Evolutionary conservation across 92 coral and sea anemone species (phyloP), one percentile per base, ranked within the genome.

Genomic region (Epizoanthus fatuus): DNA sequence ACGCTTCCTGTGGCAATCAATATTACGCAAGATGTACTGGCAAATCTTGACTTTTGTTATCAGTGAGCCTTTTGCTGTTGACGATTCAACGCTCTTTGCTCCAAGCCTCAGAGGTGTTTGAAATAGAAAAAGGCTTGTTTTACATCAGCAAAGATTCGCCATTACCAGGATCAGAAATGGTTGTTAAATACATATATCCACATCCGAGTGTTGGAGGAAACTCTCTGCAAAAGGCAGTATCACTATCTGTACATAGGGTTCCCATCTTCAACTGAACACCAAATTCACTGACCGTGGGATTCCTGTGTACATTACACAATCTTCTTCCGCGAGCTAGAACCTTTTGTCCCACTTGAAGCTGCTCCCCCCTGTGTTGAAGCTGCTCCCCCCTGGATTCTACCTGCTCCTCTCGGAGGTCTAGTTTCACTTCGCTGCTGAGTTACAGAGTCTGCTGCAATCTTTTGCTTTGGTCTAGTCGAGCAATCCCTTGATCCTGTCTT

Each of bases 271-370:
- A 64, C n/a, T 15, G 7, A 9, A 64, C 16, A 64, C 5, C 4
- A 9, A 13, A 32, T 25, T 6, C 42, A 14, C 8, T 15, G 72
- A 66, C 14, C n/a, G n/a, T 15, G 40, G n/a, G 3, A 66, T 14
- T 8, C 44, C 22, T 4, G 71, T 32, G 47, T 37, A 38, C 11
- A 5, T 32, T 77, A 77, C 57, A 60, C 82, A 39, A 77, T 77
- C 57, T 77, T 77, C 71, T 77, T 77, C 42, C 70, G 82, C 42
- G 82, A 77, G n/a, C 57, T 13, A 42, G 82, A 60, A 19, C 82
- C 5, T 45, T 77, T 77, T 2, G 69, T 77, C 55, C 42, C 82
- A 77, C 57, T 6, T 35, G 20, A 35, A 53, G 79, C 0, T 13
- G 64, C 29, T 29, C 80, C 63, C 52, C 81, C 63, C 54, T 57